Evolutionary conservation across 2,888 invertebrate species (phyloP), one percentile per base, ranked within the genome.

Genomic region (Diabrotica balteata): DNA sequence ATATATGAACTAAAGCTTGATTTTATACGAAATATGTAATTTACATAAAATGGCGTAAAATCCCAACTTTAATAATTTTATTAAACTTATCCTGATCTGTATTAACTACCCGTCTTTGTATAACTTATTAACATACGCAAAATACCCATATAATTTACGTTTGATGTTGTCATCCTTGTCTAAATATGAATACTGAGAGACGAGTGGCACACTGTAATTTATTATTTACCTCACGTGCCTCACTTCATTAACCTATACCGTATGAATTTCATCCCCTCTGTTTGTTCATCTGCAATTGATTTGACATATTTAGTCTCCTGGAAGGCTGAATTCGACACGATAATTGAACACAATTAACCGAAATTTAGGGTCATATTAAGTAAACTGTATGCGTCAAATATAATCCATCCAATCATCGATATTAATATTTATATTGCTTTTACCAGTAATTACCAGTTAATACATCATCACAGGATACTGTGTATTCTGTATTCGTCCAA

Each of bases 241-340:
- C 46, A 32, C 49, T 59, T 50, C 49, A 50, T 50, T 42, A 45
- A 59, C 44, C 4, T 49, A 44, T 50, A 61, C 32, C 46, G 22
- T 10, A 61, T 49, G 32, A 60, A n/a, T 45, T 52, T 52, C 43
- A 59, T 52, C 52, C 51, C 52, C 10, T 52, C 46, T 64, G 64
- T 58, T 64, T 58, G 58, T 52, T 64, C 64, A 52, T 59, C 58
- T 64, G 64, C 64, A 50, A 52, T 58, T 52, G 58, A 64, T 59
- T 64, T 64, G 64, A 58, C 64, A 64, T 58, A 47, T 52, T 32
- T 59, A 47, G 58, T 64, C 59, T 64, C 22, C 51, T 46, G 64
- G 58, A 64, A 59, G 42, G 54, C 50, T 59, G 50, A 63, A 63
- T 63, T 50, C 42, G 49, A 57, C 59, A 49, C 55, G 17, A 54